Evolutionary conservation across 2,113 vertebrate species (phyloP).

Genomic region (Leuciscus idus): DNA sequence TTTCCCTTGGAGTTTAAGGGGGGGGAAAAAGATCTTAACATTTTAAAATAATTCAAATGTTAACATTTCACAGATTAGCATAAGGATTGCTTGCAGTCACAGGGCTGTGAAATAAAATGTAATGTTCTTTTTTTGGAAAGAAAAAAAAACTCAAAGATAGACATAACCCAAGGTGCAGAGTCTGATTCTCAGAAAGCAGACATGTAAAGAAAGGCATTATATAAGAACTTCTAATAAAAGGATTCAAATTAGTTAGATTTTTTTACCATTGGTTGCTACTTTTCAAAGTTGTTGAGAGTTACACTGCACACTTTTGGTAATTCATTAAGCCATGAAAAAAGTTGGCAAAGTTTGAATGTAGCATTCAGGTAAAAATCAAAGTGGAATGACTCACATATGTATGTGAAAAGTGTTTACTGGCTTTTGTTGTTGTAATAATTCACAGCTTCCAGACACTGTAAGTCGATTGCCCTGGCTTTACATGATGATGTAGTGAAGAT

Average conservation of each 20-base stretch:
- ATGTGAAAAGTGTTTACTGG: background rate
- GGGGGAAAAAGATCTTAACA: slow-evolving; percentile 54
- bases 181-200: slow-evolving; percentile 70
- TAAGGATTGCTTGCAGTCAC: slow-evolving; percentile 79
- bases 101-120: slow-evolving; percentile 76
- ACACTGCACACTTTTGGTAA: slow-evolving; percentile 71
- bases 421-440: background rate
- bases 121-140: slow-evolving; percentile 70
- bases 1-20: slow-evolving; percentile 72
- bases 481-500: background rate
- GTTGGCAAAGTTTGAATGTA: slow-evolving; percentile 57
- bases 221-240: slow-evolving; percentile 60
- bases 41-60: slow-evolving; percentile 76
- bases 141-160: slow-evolving; percentile 58
- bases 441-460: background rate
- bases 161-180: slow-evolving; percentile 74
- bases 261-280: slow-evolving; percentile 67
- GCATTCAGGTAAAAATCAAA: slow-evolving; percentile 26
- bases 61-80: slow-evolving; percentile 75
- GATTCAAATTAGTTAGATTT: slow-evolving; percentile 65
- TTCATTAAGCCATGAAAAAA: slow-evolving; percentile 73
- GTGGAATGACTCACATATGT: background rate
- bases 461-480: background rate
- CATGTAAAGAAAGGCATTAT: slow-evolving; percentile 73
- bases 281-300: slow-evolving; percentile 74